Evolutionary conservation across 2,113 vertebrate genomes (phyloP).

Genomic region (Artemisiospiza belli): DNA sequence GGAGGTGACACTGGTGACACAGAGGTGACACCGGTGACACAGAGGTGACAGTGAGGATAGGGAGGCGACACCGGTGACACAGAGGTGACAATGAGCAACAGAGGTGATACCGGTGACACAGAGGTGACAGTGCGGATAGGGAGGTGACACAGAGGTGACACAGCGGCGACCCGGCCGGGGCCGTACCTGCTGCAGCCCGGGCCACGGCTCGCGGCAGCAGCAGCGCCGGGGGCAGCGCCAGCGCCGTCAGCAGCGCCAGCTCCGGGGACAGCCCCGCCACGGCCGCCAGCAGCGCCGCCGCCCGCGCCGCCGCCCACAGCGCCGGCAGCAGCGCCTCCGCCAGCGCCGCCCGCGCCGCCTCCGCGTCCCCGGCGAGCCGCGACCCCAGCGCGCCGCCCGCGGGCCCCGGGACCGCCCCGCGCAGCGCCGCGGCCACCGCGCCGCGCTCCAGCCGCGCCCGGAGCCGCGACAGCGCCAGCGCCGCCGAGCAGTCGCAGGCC

Average conservation of each 20-base stretch:
- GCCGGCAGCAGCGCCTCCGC: accelerated
- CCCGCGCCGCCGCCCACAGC: background rate
- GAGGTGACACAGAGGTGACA: too few relatives aligned
- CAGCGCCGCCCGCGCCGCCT: background rate
- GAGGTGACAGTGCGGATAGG: background rate
- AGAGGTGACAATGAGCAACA: too few relatives aligned
- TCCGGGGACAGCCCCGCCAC: background rate
- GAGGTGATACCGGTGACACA: too few relatives aligned
- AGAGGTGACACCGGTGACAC: too few relatives aligned
- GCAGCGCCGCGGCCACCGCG: background rate
- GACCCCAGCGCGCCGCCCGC: background rate
- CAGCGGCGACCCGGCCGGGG: too few relatives aligned
- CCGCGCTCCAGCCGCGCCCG: background rate
- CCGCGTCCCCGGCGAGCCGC: background rate
- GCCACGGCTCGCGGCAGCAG: accelerated
- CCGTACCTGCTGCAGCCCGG: background rate
- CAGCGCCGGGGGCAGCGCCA: background rate
- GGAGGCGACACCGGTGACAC: too few relatives aligned
- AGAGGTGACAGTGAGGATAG: too few relatives aligned
- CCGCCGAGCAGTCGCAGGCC: background rate
- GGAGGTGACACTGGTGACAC: too few relatives aligned
- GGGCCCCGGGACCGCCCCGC: accelerated
- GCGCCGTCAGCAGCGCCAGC: background rate
- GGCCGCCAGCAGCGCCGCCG: accelerated
- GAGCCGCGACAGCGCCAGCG: background rate